Evolutionary conservation across 2,888 invertebrate species (phyloP).

Genomic region (Strigamia crassipes): DNA sequence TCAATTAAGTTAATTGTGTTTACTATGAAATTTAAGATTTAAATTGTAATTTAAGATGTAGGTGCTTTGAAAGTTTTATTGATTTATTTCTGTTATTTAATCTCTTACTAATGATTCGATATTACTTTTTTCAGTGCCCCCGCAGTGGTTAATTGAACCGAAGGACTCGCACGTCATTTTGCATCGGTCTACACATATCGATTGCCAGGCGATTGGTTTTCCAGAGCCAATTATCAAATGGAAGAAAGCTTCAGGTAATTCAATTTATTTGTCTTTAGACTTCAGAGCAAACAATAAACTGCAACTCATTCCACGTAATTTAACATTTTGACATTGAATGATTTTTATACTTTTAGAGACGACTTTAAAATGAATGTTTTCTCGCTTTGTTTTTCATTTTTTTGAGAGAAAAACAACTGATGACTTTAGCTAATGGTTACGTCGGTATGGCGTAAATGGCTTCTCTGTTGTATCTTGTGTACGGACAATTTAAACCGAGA

Average conservation of each 20-base stretch:
- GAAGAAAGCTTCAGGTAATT: constrained; percentile 51
- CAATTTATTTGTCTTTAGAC: background rate
- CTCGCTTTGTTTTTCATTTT: background rate
- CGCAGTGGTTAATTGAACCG: constrained; percentile 54
- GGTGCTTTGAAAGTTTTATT: background rate
- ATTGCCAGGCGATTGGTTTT: constrained; percentile 50
- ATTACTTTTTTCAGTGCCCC: constrained; percentile 52
- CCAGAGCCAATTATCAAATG: constrained; percentile 49
- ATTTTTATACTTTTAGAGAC: no score
- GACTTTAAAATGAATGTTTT: no score
- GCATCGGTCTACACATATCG: constrained; percentile 47
- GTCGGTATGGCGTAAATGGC: background rate
- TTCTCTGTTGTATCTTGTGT: background rate
- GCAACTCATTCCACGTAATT: no score
- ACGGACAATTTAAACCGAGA: constrained; percentile 14
- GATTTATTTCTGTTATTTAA: background rate
- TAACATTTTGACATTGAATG: no score
- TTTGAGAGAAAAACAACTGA: background rate
- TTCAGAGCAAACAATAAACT: no score
- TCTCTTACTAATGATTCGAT: background rate
- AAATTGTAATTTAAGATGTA: background rate
- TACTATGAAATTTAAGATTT: background rate
- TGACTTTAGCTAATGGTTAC: background rate
- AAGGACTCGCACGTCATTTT: constrained; percentile 54
- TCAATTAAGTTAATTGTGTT: background rate